Evolutionary conservation across 2,797 vertebrate species (phyloP).

Genomic region (Poecilia velifera): DNA sequence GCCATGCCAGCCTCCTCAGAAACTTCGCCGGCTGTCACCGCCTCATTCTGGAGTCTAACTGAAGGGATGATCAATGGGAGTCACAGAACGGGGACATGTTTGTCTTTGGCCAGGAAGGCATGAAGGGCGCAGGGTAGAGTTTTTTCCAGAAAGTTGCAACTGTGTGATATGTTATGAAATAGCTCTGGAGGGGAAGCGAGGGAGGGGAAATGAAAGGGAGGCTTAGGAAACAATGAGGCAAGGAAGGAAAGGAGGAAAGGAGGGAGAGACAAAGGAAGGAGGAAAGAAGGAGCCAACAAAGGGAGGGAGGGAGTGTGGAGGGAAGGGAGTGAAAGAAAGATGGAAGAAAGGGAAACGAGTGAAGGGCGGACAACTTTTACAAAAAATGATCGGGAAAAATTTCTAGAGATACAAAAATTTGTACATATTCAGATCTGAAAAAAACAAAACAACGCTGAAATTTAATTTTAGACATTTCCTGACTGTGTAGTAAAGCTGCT

Average conservation of each 20-base stretch:
- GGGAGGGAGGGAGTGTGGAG: neutral
- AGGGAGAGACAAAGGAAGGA: neutral
- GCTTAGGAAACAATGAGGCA: neutral
- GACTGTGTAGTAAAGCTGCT: neutral
- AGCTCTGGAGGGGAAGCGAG: neutral
- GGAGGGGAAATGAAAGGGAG: neutral
- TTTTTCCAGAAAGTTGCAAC: constrained; percentile 26
- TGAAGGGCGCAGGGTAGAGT: constrained; percentile 10
- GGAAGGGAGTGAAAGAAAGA: neutral
- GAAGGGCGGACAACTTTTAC: neutral
- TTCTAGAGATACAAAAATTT: neutral
- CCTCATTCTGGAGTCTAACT: constrained; percentile 46
- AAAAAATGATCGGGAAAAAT: neutral
- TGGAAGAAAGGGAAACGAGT: neutral
- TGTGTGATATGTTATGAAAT: constrained; percentile 16
- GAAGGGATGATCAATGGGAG: constrained; percentile 37
- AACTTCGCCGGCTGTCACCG: constrained; percentile 24
- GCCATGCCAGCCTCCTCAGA: constrained; percentile 38
- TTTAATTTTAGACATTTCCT: neutral
- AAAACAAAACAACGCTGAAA: neutral
- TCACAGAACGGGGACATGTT: constrained; percentile 12
- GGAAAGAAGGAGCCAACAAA: neutral
- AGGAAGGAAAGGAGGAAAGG: neutral
- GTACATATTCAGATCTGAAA: neutral
- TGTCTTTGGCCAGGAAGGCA: constrained; percentile 45